phyloP scores from a whole-genome alignment of 2,113 vertebrate species.

The Bolborhynchus lineola region DNA sequence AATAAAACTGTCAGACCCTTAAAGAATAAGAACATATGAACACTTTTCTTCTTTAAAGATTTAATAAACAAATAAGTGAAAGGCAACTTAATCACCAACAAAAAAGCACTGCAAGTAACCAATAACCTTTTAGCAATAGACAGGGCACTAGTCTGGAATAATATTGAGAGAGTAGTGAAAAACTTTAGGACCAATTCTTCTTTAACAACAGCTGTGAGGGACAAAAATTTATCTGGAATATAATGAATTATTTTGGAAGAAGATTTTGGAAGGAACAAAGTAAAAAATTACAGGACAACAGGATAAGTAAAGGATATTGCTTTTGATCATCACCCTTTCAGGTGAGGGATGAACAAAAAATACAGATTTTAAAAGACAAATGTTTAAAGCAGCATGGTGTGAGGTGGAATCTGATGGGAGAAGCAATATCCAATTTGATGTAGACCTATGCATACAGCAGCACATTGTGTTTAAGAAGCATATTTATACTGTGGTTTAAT shows the following conservation, averaged over 20 bases:
- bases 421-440: background rate
- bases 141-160: background rate
- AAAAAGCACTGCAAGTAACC: background rate
- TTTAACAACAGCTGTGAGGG: background rate
- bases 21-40: background rate
- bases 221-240: background rate
- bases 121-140: background rate
- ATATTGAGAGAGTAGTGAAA: background rate
- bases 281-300: background rate
- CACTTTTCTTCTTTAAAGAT: background rate
- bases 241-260: fast-evolving
- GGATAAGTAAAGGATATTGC: background rate
- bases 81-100: background rate
- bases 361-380: background rate
- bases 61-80: background rate
- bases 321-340: background rate
- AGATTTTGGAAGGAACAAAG: background rate
- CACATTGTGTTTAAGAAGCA: background rate
- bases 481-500: background rate
- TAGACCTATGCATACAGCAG: background rate
- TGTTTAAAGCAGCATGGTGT: background rate
- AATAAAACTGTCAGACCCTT: background rate
- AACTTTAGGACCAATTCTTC: background rate
- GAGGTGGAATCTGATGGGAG: background rate
- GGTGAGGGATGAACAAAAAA: background rate